These are phyloP conservation scores for Halisarca cf. caerulea DNA, from an alignment of 37 sponge, comb jelly and placozoan genomes.

Conservation along the genomic window DNA sequence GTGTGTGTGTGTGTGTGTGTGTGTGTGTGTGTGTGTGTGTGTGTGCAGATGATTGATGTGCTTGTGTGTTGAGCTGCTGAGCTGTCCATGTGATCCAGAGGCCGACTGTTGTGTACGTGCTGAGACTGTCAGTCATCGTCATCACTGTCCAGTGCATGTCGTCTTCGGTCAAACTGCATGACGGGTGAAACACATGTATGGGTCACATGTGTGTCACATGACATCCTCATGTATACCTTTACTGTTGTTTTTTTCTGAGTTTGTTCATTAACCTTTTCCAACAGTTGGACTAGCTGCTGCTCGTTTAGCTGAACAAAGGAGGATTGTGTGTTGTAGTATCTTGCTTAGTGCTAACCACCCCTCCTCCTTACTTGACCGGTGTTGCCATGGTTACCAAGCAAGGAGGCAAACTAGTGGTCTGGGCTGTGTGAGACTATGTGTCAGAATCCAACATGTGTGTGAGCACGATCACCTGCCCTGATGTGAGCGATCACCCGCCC, in stretches of 20 bases:
- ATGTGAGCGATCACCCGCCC: no score
- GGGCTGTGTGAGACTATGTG: background rate
- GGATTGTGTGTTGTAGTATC: background rate
- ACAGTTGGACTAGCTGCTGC: constrained; percentile 61
- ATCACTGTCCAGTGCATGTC: constrained; percentile 42
- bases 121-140: constrained; percentile 68
- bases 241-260: constrained; percentile 85
- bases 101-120: no score
- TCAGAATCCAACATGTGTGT: no score
- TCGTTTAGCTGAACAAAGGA: constrained; percentile 61
- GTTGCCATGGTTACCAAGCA: background rate
- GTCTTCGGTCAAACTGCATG: constrained; percentile 76
- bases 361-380: background rate
- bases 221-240: constrained; percentile 47
- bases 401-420: no score
- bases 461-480: no score
- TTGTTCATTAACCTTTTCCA: constrained; percentile 76
- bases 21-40: no score
- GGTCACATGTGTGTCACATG: background rate
- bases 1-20: no score
- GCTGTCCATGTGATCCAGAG: no score
- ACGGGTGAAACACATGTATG: no score
- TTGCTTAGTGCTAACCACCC: no score
- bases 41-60: no score
- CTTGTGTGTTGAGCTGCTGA: background rate